Evolutionary conservation across 2,888 invertebrate species (phyloP), one percentile per base, ranked within the genome.

Genomic region (Orgyia antiqua): DNA sequence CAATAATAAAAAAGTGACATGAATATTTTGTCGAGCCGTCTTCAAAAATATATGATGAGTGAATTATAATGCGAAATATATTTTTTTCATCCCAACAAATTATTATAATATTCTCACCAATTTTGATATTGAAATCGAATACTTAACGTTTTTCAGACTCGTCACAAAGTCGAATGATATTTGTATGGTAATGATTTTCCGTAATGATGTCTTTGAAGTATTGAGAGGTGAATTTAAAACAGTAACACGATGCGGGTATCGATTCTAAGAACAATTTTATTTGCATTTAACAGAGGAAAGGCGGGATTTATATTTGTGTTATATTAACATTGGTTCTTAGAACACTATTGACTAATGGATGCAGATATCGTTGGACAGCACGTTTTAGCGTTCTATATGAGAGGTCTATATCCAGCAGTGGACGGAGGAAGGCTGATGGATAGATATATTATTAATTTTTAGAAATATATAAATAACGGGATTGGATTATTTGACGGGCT

Each of bases 131-230:
- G 25, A 33, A 42, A 42, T 36, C 21, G 18, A 29, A 26, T 32
- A 28, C 31, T 45, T 40, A 33, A 39, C 33, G 44, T 52, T 50
- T 42, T 36, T 27, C 31, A 31, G n/a, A 15, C 19, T 29, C 10
- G 29, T 44, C 36, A 44, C 38, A 49, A 49, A 54, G 40, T 35
- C 27, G 26, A 21, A 42, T 48, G 46, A 60, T 65, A 59, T 68
- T 54, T 58, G 50, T 59, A 69, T 68, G 60, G 51, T 59, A 68
- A 64, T 62, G 44, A 63, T 64, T 54, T 53, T 36, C 54, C 53
- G 47, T 75, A 73, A 76, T 69, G 71, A 75, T 68, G 60, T 62
- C 76, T 76, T 73, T 71, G 69, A 72, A 66, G 67, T 55, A 63
- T 66, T 56, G 58, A 60, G 49, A 45, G 61, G 55, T 62, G 76